These are phyloP conservation scores for Smittia sp. DNA, from an alignment of 2,888 invertebrate genomes.

Conservation along the genomic window DNA sequence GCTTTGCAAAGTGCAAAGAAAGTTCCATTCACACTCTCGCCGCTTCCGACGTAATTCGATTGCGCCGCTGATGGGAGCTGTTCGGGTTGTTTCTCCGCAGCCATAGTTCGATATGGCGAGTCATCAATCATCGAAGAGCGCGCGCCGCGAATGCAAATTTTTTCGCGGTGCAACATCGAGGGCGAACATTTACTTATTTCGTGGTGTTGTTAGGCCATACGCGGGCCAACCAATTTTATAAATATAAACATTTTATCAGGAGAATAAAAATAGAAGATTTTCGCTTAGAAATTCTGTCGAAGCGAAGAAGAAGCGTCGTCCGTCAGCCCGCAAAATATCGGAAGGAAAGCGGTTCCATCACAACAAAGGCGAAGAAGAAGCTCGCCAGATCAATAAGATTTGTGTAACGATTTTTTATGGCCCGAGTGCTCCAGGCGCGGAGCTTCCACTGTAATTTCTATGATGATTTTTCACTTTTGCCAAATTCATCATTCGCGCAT, in stretches of 20 bases:
- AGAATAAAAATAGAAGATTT: conserved; percentile 36
- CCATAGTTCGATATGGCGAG: neutral
- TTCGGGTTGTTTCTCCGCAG: neutral
- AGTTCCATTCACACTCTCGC: neutral
- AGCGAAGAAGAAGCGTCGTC: neutral
- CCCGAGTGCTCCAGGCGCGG: neutral
- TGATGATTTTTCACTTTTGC: conserved; percentile 4
- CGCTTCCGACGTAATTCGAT: conserved; percentile 9
- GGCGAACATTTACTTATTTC: neutral
- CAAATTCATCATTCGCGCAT: neutral
- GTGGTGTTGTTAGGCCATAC: neutral
- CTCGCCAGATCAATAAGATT: neutral
- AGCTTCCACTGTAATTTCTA: neutral
- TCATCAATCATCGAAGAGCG: neutral
- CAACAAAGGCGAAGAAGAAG: neutral
- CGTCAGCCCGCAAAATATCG: neutral
- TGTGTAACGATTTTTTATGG: neutral
- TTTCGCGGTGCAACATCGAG: too few species aligned
- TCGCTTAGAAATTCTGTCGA: neutral
- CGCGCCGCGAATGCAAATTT: too few species aligned
- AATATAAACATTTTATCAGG: conserved; percentile 37
- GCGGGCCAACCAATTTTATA: neutral
- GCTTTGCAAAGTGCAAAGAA: neutral
- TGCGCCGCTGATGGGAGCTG: neutral
- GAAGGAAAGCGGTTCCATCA: too few species aligned